Percentiles rank a stretch among this genome's conserved stretches.
Evolutionary conservation across 2,113 vertebrate genomes (phyloP).

Genomic region (Echinops telfairi): DNA sequence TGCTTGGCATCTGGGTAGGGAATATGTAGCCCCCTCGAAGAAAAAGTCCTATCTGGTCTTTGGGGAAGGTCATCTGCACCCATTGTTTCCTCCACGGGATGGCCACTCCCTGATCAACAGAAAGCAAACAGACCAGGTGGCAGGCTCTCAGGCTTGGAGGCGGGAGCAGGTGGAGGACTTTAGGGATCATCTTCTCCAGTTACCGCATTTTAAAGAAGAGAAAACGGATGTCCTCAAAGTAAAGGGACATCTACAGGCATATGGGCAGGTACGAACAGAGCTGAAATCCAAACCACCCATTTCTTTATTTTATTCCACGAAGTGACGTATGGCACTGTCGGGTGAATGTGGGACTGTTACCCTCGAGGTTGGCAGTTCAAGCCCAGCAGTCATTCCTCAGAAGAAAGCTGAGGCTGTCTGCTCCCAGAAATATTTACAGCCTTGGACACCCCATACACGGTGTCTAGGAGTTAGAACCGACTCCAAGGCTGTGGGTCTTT

Average conservation of each 20-base stretch:
- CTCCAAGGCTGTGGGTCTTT: no score
- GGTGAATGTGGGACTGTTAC: no score
- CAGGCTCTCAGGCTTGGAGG: fast-evolving
- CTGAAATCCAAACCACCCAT: not conserved
- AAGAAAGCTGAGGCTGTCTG: no score
- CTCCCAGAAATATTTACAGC: no score
- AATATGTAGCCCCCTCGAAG: conserved; percentile 81
- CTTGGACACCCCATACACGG: no score
- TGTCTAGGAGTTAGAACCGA: no score
- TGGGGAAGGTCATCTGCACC: conserved; percentile 53
- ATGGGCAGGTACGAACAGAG: not conserved
- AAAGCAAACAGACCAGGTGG: not conserved
- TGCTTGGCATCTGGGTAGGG: conserved; percentile 68
- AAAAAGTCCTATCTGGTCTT: conserved; percentile 73
- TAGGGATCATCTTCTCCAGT: not conserved
- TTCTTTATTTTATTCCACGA: not conserved
- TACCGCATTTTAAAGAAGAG: conserved; percentile 21
- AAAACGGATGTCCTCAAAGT: not conserved
- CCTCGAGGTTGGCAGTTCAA: no score
- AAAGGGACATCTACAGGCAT: not conserved
- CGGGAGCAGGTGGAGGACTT: no score
- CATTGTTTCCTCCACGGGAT: conserved; percentile 71
- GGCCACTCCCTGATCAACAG: conserved; percentile 51
- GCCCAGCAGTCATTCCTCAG: no score
- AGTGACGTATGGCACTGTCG: not conserved